Evolutionary conservation across 2,113 vertebrate species (phyloP), one percentile per base, ranked within the genome.

Genomic region (Podarcis raffonei): DNA sequence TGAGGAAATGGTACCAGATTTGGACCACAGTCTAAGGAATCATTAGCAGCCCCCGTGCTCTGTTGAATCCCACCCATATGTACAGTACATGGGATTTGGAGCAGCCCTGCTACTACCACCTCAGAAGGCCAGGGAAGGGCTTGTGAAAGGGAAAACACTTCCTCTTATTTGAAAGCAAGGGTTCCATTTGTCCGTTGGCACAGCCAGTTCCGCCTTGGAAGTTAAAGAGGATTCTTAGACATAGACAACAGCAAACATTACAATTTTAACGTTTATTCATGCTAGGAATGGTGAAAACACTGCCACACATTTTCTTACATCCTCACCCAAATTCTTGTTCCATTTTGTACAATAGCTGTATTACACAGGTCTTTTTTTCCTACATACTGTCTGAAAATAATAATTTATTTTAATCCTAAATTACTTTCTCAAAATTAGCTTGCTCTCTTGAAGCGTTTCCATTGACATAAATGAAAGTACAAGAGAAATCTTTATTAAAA

Each of bases 61-160:
- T 0, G 42, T 48, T 48, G 42, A 48, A 48, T 48, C 42, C 69
- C 13, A 30, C 30, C n/a, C 9, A n/a, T 32, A n/a, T 72, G 15
- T 15, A 3, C 27, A n/a, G 15, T n/a, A 30, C 27, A n/a, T 72
- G 30, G 69, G 69, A n/a, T 72, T 9, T 72, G 69, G 6, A 48
- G 42, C 30, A 18, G 30, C 8, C 25, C 69, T n/a, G 32, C 69
- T 32, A 15, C 13, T n/a, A 32, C 69, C 30, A n/a, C 32, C 30
- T 72, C 27, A 72, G 30, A 32, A 72, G 69, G 27, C 27, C 69
- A 11, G 69, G 69, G 30, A 32, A 12, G 69, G 9, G 6, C 27
- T 30, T 30, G 23, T 3, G 2, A 16, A n/a, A 15, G n/a, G 16
- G n/a, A 35, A 32, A 27, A 16, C 23, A 48, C 0, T 0, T 5